A percentile compares a stretch with the other conserved stretches of the same genome.
Evolutionary conservation across 2,888 invertebrate species (phyloP).

Genomic region (Mesodorylaimus sp.): DNA sequence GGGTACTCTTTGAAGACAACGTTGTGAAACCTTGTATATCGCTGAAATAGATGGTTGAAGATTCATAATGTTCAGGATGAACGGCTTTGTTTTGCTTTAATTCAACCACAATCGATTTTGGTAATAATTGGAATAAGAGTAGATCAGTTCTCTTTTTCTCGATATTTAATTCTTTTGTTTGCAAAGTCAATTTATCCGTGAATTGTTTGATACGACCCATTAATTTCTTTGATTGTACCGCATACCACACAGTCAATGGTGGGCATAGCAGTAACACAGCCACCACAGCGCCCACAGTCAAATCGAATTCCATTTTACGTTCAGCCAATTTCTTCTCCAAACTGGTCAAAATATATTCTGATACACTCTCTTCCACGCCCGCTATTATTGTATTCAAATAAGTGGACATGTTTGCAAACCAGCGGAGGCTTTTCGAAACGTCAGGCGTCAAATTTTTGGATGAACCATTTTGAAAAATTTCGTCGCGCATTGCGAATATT

Average conservation of each 20-base stretch:
- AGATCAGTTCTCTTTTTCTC: background rate
- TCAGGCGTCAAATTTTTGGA: too few relatives aligned
- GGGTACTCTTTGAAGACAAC: background rate
- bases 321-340: too few relatives aligned
- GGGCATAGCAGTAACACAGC: background rate
- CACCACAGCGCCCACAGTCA: background rate
- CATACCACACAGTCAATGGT: background rate
- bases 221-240: background rate
- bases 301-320: too few relatives aligned
- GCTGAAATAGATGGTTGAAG: constrained; percentile 1
- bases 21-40: background rate
- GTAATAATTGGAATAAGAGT: background rate
- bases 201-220: background rate
- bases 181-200: background rate
- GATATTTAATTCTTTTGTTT: background rate
- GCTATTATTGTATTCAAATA: too few relatives aligned
- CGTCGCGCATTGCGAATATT: too few relatives aligned
- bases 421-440: too few relatives aligned
- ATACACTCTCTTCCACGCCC: too few relatives aligned
- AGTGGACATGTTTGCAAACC: too few relatives aligned
- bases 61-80: background rate
- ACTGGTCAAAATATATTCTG: too few relatives aligned
- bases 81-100: background rate
- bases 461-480: too few relatives aligned
- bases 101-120: background rate